Evolutionary conservation across 2,888 invertebrate species (phyloP), one percentile per base, ranked within the genome.

Genomic region (Mellilla xanthometata): DNA sequence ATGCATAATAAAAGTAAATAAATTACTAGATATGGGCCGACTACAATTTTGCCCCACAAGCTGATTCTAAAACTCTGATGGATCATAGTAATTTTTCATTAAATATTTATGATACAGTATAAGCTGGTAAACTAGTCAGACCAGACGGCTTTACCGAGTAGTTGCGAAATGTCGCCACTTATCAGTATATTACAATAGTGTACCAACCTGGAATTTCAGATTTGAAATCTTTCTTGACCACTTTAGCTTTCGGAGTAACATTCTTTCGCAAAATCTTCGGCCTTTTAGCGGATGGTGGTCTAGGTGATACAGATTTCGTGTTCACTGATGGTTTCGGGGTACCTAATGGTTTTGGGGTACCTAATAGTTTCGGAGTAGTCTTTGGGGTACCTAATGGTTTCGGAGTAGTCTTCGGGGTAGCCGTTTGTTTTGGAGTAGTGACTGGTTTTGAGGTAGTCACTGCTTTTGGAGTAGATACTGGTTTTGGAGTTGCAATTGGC

Each of bases 201-300:
- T n/a, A 60, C 65, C 66, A 52, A 87, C 86, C 85, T 45, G 84
- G 79, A 45, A 78, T 52, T 12, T 72, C 80, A 30, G 50, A 52
- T 40, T 71, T 77, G 1, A 59, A 29, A 35, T 72, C 71, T 64
- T 64, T 52, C 48, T 43, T 62, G 52, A 22, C 31, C 12, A 13
- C 34, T 28, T 36, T 22, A 28, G 46, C 56, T 32, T 62, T 57
- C 11, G 44, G 19, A 1, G 31, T 1, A 1, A 4, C 29, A 8
- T 22, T 35, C 44, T 60, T 75, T 41, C 54, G 69, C 31, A 70
- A 55, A 2, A 62, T 52, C 47, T 68, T 75, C 0, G 72, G 65
- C 54, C 81, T 82, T 53, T 90, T 77, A 1, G 80, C 64, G 2
- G 57, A 50, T 1, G 46, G 30, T 12, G 45, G 76, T 12, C 74